Percentiles rank a stretch among this genome's conserved stretches.
These are phyloP conservation scores for Eretmocerus hayati DNA, from an alignment of 2,888 invertebrate genomes.

Conservation along the genomic window DNA sequence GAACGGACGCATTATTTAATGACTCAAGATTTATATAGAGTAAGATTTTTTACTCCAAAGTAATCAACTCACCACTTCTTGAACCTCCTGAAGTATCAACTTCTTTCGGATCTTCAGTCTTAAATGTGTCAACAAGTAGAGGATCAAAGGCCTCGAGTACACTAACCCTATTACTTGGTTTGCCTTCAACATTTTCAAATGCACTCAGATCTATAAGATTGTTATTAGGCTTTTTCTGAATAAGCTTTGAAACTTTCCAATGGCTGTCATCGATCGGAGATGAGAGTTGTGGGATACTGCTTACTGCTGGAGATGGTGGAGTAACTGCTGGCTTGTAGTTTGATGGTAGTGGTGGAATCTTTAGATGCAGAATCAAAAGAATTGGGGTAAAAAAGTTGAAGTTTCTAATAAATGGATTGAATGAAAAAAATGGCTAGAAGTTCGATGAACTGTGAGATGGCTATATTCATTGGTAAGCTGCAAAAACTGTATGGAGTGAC, in stretches of 20 bases:
- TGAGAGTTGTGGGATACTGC: constrained; percentile 25
- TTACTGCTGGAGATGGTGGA: constrained; percentile 15
- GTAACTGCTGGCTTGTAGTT: constrained; percentile 36
- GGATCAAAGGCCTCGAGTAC: constrained; percentile 87
- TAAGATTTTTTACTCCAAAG: too few species aligned
- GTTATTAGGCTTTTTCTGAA: constrained; percentile 49
- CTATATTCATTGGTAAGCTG: too few species aligned
- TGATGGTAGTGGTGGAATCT: constrained; percentile 45
- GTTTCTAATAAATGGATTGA: too few species aligned
- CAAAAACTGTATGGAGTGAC: too few species aligned
- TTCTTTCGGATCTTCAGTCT: constrained; percentile 51
- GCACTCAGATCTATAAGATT: constrained; percentile 56
- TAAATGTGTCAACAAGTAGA: constrained; percentile 51
- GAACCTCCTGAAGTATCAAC: constrained; percentile 22
- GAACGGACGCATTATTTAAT: too few species aligned
- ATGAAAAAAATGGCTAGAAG: too few species aligned
- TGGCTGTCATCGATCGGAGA: constrained; percentile 36
- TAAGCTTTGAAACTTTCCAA: constrained; percentile 44
- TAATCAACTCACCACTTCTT: constrained; percentile 25
- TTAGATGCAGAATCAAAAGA: too few species aligned
- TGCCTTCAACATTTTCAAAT: constrained; percentile 45
- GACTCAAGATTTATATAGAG: too few species aligned
- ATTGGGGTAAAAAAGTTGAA: too few species aligned
- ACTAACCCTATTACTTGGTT: constrained; percentile 55
- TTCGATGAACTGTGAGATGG: too few species aligned